Evolutionary conservation across 2,797 vertebrate genomes (phyloP).

Genomic region (Chaenodraco wilsoni): DNA sequence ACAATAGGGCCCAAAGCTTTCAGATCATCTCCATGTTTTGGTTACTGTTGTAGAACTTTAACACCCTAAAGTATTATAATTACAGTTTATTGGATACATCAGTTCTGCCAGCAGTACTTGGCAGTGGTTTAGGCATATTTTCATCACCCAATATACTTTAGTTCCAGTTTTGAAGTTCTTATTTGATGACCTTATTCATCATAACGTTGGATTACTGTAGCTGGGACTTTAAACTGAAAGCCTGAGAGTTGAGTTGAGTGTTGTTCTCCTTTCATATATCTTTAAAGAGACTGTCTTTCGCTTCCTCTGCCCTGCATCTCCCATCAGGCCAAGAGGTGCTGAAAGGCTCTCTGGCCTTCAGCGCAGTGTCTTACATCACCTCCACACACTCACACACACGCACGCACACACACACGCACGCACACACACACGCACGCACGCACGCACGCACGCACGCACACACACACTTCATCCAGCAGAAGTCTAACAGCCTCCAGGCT

Average conservation of each 20-base stretch:
- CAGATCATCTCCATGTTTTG: slow-evolving; percentile 5
- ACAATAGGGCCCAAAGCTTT: background rate
- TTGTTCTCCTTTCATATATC: background rate
- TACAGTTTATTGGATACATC: slow-evolving; percentile 24
- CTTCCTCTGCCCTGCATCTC: slow-evolving; percentile 30
- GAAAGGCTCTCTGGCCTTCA: slow-evolving; percentile 43
- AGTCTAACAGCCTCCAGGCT: slow-evolving; percentile 27
- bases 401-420: slow-evolving; percentile 2
- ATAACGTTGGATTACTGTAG: background rate
- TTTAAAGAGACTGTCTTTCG: background rate
- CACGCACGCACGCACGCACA: too few relatives aligned
- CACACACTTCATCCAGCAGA: slow-evolving; percentile 20
- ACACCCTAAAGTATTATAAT: slow-evolving; percentile 22
- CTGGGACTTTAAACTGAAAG: background rate
- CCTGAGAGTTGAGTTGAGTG: background rate
- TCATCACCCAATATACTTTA: background rate
- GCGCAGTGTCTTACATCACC: slow-evolving; percentile 40
- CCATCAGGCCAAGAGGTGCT: slow-evolving; percentile 29
- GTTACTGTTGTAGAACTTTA: slow-evolving; percentile 18
- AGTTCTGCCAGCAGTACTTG: slow-evolving; percentile 37
- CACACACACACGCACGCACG: background rate
- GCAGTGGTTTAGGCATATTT: slow-evolving; percentile 4
- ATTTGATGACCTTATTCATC: background rate
- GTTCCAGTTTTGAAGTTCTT: background rate
- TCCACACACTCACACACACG: slow-evolving; percentile 23